Evolutionary conservation across 2,888 invertebrate genomes (phyloP).

Genomic region (Agriopis marginaria): DNA sequence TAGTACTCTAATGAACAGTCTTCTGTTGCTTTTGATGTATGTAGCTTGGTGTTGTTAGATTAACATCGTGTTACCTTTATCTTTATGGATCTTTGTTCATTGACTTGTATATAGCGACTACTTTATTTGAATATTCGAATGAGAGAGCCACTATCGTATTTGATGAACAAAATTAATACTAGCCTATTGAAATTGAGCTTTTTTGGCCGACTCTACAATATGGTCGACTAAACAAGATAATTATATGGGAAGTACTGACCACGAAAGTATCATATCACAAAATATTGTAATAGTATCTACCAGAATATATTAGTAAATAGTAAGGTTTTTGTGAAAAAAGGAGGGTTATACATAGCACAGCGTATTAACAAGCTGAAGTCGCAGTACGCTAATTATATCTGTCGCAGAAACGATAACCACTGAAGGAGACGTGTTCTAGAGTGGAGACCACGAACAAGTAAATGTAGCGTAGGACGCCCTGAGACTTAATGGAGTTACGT

Average conservation of each 20-base stretch:
- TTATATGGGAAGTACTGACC: background rate
- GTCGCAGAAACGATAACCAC: no score
- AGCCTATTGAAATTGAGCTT: background rate
- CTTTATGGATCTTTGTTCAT: conserved; percentile 27
- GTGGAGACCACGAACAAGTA: no score
- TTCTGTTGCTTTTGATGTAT: conserved; percentile 26
- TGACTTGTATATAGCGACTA: conserved; percentile 3
- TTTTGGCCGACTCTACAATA: background rate
- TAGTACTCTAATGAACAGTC: conserved; percentile 27
- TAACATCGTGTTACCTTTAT: conserved; percentile 18
- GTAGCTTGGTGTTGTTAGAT: conserved; percentile 18
- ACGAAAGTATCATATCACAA: background rate
- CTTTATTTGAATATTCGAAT: background rate
- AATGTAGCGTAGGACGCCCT: no score
- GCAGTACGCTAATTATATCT: no score
- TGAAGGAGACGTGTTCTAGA: no score
- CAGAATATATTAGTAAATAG: background rate
- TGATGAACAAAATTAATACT: background rate
- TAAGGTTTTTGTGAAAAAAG: background rate
- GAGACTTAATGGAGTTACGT: no score
- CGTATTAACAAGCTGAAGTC: no score
- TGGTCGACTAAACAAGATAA: background rate
- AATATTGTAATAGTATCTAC: background rate
- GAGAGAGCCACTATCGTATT: background rate
- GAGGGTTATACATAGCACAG: no score